Conservation (phyloP, 2,888 invertebrate genomes). For the Eledone cirrhosa region DNA sequence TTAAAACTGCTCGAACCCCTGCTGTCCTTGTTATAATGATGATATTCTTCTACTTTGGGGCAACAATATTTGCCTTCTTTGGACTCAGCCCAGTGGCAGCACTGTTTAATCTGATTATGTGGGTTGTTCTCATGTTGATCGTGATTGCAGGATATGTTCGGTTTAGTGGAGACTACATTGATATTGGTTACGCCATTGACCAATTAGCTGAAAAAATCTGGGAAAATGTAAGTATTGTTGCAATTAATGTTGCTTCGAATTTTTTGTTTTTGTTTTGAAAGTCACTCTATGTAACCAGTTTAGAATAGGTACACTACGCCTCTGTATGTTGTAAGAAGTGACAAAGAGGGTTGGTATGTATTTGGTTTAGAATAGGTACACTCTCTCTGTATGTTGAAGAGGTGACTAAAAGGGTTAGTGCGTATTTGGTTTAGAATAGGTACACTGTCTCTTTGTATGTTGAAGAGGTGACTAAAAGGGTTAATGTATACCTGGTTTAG, state of each 20-base stretch:
- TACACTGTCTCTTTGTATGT: no score
- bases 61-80: conserved; percentile 70
- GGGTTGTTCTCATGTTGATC: conserved; percentile 58
- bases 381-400: not conserved
- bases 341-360: not conserved
- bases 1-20: conserved; percentile 96
- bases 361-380: not conserved
- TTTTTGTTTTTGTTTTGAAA: not conserved
- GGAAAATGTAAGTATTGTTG: conserved; percentile 74
- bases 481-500: no score
- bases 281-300: not conserved
- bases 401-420: not conserved
- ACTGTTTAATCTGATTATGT: conserved; percentile 61
- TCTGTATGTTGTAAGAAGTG: not conserved
- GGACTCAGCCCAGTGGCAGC: conserved; percentile 64
- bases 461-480: no score
- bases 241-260: not conserved
- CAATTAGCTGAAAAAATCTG: conserved; percentile 86
- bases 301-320: not conserved
- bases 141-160: conserved; percentile 68
- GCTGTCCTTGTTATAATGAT: conserved; percentile 87
- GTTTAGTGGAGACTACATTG: conserved; percentile 91
- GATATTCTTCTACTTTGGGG: conserved; percentile 85
- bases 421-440: no score
- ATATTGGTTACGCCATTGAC: conserved; percentile 87